Percentiles rank a stretch among this genome's conserved stretches.
Conservation (phyloP, 1,140 invertebrate species). For the Drosophila hydei region DNA sequence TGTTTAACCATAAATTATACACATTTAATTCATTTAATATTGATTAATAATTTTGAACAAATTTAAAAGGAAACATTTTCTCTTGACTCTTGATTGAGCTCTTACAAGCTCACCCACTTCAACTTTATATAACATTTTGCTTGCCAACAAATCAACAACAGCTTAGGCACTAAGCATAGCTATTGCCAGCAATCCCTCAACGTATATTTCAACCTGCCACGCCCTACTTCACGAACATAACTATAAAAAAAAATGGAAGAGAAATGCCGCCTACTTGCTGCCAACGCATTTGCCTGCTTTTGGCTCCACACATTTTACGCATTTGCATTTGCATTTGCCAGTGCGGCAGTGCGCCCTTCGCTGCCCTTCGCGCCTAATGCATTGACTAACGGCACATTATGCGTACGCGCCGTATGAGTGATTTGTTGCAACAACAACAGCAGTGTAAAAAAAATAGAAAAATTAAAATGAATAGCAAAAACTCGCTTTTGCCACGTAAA, state of each 20-base stretch:
- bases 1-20: no score
- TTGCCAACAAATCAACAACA: no score
- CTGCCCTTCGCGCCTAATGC: conserved; percentile 48
- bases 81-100: no score
- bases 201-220: not conserved
- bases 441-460: conserved; percentile 22
- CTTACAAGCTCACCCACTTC: no score
- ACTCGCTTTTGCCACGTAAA: conserved; percentile 50
- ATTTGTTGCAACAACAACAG: conserved; percentile 37
- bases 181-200: no score
- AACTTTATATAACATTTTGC: no score
- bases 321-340: conserved; percentile 1
- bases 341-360: not conserved
- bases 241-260: not conserved
- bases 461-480: conserved; percentile 20
- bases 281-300: conserved; percentile 32
- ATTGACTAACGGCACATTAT: conserved; percentile 72
- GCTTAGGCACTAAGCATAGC: no score
- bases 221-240: not conserved
- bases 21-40: no score
- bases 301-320: conserved; percentile 17
- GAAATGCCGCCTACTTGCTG: not conserved
- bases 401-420: conserved; percentile 47
- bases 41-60: no score
- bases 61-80: no score